Evolutionary conservation across 2,797 vertebrate species (phyloP), one percentile per base, ranked within the genome.

Genomic region (Apogon hyalosoma): DNA sequence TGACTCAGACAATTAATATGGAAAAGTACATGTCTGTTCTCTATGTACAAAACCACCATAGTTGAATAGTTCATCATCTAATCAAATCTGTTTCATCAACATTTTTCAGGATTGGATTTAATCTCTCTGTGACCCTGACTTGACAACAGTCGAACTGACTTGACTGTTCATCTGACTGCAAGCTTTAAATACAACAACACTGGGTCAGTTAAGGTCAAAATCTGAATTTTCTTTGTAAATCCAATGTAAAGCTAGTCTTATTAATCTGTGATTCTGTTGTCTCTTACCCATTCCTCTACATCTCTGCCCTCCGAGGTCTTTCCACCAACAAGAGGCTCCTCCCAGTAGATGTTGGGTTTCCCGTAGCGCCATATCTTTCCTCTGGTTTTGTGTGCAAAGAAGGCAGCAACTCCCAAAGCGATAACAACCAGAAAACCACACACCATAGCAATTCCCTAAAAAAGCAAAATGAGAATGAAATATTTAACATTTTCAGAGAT

Each of bases 221-320:
- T 56, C 15, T 33, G 41, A 57, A 82, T 87, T 75, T 39, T 33
- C 24, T 68, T 47, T 41, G 59, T 63, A 75, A 87, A 87, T 83
- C 81, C 75, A 41, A 18, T 49, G 57, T 71, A 77, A 84, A 75
- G 60, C 60, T 11, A 40, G 55, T 53, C 54, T 75, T 69, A 63
- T 74, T 75, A 62, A 80, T 60, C 38, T 14, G 16, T 45, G 48
- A 59, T 47, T 46, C 39, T 21, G 15, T 36, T 58, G 43, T 79
- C 68, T 88, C 95, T 94, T 87, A 97, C 96, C 96, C 96, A 97
- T 41, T 96, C 95, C 83, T 97, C 95, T 31, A 97, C 95, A 1
- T 96, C 94, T 73, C 94, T 92, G 19, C 95, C 96, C 73, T 95
- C 94, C 0, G 93, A 87, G 31, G 75, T 82, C 63, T 89, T 87